Conservation (phyloP, 2,113 vertebrate species). For the Grus americana region DNA sequence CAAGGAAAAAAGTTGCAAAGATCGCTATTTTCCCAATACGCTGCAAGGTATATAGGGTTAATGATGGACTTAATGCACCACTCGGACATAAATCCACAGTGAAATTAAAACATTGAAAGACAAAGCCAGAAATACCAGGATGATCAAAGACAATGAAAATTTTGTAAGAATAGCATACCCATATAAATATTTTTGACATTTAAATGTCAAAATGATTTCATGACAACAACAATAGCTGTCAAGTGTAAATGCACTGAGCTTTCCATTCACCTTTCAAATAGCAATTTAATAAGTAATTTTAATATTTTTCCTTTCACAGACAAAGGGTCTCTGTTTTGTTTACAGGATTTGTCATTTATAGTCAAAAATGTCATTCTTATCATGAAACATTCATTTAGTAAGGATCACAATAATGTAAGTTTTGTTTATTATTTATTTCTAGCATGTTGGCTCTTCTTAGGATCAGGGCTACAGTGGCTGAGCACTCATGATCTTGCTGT, state of each 20-base stretch:
- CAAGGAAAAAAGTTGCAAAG: not conserved
- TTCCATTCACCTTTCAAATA: not conserved
- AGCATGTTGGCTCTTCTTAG: not conserved
- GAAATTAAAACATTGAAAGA: not conserved
- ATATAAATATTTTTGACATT: slow-evolving; percentile 43
- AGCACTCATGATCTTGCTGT: not conserved
- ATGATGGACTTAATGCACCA: not conserved
- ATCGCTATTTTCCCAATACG: accelerated
- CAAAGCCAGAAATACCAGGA: not conserved
- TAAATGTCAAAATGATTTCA: slow-evolving; percentile 55
- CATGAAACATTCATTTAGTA: not conserved
- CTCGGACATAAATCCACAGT: not conserved
- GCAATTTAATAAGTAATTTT: not conserved
- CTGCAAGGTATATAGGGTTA: not conserved
- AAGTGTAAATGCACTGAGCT: not conserved
- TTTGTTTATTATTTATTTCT: not conserved
- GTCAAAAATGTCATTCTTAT: not conserved
- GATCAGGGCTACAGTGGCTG: not conserved
- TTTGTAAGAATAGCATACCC: not conserved
- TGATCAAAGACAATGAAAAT: not conserved
- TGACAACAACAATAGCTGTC: slow-evolving; percentile 25
- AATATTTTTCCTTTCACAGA: not conserved
- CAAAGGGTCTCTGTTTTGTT: not conserved
- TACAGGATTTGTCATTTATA: not conserved
- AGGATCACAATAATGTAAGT: not conserved